Conservation (phyloP, 1,140 invertebrate genomes). For the Atta colombica region DNA sequence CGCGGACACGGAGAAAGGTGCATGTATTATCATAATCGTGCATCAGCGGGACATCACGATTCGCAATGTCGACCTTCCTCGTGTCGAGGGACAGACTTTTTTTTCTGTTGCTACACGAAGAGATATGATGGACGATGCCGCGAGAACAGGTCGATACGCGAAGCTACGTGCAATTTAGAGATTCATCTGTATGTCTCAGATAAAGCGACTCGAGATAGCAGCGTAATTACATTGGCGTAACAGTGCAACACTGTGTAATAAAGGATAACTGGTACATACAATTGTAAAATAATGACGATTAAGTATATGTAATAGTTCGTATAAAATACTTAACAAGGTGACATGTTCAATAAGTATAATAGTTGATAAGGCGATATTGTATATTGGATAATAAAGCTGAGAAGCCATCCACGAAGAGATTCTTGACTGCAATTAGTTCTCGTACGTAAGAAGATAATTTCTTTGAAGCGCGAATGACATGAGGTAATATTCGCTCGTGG, state of each 20-base stretch:
- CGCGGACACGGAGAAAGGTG: slow-evolving; percentile 72
- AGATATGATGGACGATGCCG: slow-evolving; percentile 8
- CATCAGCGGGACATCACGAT: slow-evolving; percentile 74
- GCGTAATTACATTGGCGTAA: not conserved
- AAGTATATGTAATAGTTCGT: slow-evolving; percentile 2
- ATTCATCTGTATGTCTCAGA: not conserved
- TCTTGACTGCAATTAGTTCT: slow-evolving; percentile 9
- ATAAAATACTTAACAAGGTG: slow-evolving; percentile 7
- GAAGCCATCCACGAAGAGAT: not conserved
- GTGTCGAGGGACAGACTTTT: slow-evolving; percentile 29
- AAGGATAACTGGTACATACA: not conserved
- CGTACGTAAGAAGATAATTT: slow-evolving; percentile 22
- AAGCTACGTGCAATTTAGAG: slow-evolving; percentile 35
- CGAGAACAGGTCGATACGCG: not conserved
- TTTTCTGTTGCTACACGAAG: slow-evolving; percentile 11
- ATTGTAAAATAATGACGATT: not conserved
- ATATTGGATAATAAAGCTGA: not conserved
- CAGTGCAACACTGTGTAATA: not conserved
- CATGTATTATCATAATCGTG: slow-evolving; percentile 74
- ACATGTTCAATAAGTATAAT: slow-evolving; percentile 26
- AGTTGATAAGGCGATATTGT: slow-evolving; percentile 20
- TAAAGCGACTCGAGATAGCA: slow-evolving; percentile 4
- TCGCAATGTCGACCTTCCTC: slow-evolving; percentile 22
- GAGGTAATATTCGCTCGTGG: slow-evolving; percentile 23
- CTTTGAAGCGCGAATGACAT: slow-evolving; percentile 12